Evolutionary conservation across 2,888 invertebrate genomes (phyloP), one percentile per base, ranked within the genome.

Genomic region (Acleris sparsana): DNA sequence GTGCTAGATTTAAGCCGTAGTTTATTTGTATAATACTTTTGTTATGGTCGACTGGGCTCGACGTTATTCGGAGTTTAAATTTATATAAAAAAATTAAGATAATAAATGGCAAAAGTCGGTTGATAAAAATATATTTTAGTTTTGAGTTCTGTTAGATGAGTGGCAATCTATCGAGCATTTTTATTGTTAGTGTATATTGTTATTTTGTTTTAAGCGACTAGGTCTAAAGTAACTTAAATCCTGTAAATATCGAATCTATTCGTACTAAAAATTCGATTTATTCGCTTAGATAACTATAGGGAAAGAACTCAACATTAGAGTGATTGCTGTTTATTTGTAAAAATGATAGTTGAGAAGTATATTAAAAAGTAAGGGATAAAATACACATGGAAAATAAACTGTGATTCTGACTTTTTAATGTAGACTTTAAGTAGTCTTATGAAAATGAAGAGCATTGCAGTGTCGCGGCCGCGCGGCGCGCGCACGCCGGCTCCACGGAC

Each of bases 101-200:
- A 83, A 83, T 84, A 83, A 84, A 87, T 84, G 86, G 83, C 84
- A 83, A 88, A 65, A 86, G 88, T 89, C 88, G 87, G 84, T 87
- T 84, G 85, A 87, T 86, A 87, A 86, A 80, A 86, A 81, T 86
- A 87, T 86, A 87, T 89, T 86, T 87, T 84, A 86, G 86, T 88
- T 89, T 86, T 85, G 85, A 84, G 86, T 89, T 86, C 84, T 89
- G 88, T 87, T 80, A 84, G 86, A 87, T 83, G 86, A 83, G 86
- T 83, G 88, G 85, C 88, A 80, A 88, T 90, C 89, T 89, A 87
- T 87, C 89, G 91, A 92, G 91, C 92, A 91, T 92, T 92, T 86
- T 89, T 88, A 91, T 88, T 85, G 90, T 91, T 91, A 92, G 88
- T 91, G 89, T 92, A 90, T 90, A 92, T 92, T 92, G 92, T 92